Evolutionary conservation across 2,797 vertebrate species (phyloP), one percentile per base, ranked within the genome.

Genomic region (Holocentrus rufus): DNA sequence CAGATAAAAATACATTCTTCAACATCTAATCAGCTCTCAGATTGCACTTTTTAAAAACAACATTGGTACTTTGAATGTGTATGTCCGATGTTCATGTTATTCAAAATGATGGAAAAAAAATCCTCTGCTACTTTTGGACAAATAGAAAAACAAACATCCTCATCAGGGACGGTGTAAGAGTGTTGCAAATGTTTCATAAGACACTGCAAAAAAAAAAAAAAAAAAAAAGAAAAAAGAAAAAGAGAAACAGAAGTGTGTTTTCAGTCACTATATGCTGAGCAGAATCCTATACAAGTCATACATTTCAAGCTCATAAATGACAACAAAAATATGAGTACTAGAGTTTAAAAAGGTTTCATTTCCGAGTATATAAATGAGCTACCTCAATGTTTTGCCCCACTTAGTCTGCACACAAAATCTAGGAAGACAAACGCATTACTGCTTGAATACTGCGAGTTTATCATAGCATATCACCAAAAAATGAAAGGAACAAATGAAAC

Each of bases 331-430:
- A 30, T 47, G 22, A 69, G 36, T 22, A 69, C 49, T 65, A 77
- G 49, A 39, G 65, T 70, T 78, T 36, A 47, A 50, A 39, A 42
- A 79, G 44, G 22, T n/a, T 4, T 25, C 20, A 69, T 59, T 70
- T 69, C 65, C 76, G 46, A 46, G 20, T 54, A 73, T 22, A 31
- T 39, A 11, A 71, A n/a, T n/a, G 18, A 18, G 30, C 71, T 9
- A 5, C 78, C 18, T 22, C 64, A 7, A 31, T 7, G 3, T 3
- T 31, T 31, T 31, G 5, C 1, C 18, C 47, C 5, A 2, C 18
- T 49, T 20, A 39, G 39, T 44, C 11, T 14, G 17, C n/a, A 20
- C 47, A 18, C 47, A 7, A 47, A 47, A 49, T 20, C 47, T 20
- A 49, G 47, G 47, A 7, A 49, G 47, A 20, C 47, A n/a, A 18